Percentiles rank a stretch among this genome's conserved stretches.
Evolutionary conservation across 2,797 vertebrate species (phyloP).

Genomic region (Hozukius guyotensis): DNA sequence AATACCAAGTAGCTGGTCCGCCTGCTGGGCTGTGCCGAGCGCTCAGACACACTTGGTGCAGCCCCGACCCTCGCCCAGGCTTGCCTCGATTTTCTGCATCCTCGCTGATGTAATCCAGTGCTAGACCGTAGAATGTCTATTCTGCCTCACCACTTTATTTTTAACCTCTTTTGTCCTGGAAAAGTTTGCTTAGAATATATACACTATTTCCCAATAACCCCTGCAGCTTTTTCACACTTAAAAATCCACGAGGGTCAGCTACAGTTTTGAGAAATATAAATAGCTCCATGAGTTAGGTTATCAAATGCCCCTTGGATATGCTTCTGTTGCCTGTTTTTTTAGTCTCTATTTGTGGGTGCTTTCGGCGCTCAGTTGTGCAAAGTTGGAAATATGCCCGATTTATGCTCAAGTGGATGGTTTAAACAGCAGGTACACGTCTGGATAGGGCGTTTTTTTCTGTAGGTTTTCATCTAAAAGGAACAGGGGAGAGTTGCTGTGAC

Average conservation of each 20-base stretch:
- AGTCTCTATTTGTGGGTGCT: not conserved
- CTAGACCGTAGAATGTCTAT: constrained; percentile 5
- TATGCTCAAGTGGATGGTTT: not conserved
- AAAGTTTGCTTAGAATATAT: not conserved
- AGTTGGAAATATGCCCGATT: not conserved
- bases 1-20: constrained; percentile 80
- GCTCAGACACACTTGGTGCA: constrained; percentile 45
- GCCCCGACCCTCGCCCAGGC: constrained; percentile 24
- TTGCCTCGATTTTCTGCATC: constrained; percentile 51
- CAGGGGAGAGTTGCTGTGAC: not conserved
- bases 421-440: not conserved
- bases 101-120: constrained; percentile 49
- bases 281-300: not conserved
- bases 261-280: not conserved
- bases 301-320: not conserved
- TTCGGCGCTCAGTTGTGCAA: not conserved
- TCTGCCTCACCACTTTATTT: constrained; percentile 2
- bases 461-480: not conserved
- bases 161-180: constrained; percentile 1
- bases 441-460: not conserved
- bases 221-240: constrained; percentile 3
- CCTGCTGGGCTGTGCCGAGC: constrained; percentile 47
- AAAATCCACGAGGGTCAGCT: not conserved
- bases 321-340: not conserved
- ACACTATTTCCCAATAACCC: not conserved